Conservation (phyloP, 2,797 vertebrate species). For the Hylomyscus alleni region DNA sequence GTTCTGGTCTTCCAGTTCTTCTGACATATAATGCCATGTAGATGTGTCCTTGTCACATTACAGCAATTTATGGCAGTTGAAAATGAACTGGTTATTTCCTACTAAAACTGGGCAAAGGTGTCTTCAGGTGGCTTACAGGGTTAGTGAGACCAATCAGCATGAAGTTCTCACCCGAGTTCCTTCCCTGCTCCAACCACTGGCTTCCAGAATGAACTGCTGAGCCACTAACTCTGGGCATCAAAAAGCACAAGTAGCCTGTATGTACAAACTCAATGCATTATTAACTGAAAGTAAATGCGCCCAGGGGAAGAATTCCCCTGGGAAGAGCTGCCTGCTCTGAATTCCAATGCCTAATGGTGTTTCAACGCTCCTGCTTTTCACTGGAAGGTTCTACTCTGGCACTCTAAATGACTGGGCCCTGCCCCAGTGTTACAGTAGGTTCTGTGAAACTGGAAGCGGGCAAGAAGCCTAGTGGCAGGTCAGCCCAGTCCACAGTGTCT, state of each 20-base stretch:
- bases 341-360: neutral
- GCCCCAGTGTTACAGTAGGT: neutral
- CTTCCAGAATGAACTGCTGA: neutral
- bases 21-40: neutral
- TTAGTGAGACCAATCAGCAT: neutral
- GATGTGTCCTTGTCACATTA: neutral
- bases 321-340: neutral
- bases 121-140: neutral
- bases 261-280: slow-evolving; percentile 2
- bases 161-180: neutral
- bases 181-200: neutral
- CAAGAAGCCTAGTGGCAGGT: neutral
- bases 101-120: neutral
- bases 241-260: neutral
- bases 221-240: neutral
- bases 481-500: neutral
- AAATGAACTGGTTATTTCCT: neutral
- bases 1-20: neutral
- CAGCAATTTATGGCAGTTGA: neutral
- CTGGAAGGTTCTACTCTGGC: accelerated
- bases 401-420: neutral
- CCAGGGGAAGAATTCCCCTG: neutral
- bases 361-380: neutral
- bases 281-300: slow-evolving; percentile 10
- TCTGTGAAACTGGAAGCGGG: neutral